Conservation (phyloP, 2,113 vertebrate genomes). For the Syngnathoides biaculeatus region DNA sequence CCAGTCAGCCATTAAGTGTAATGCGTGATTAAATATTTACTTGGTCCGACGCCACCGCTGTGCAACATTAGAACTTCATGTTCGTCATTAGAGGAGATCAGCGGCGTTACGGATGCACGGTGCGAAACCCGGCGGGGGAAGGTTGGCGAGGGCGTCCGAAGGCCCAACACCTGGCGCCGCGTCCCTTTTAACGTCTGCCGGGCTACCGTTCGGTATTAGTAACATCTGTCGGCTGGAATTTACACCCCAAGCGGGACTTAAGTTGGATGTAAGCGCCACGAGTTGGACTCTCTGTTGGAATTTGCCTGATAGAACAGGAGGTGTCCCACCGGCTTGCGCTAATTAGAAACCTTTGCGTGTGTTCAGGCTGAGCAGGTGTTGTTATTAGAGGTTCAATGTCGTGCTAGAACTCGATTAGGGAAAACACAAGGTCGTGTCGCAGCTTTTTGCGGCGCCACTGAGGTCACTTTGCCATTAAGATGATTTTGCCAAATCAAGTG, state of each 20-base stretch:
- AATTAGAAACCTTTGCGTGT: not conserved
- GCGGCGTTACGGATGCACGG: constrained; percentile 34
- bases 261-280: not conserved
- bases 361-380: not conserved
- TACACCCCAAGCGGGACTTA: not conserved
- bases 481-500: too few species aligned
- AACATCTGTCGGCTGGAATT: not conserved
- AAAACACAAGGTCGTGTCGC: not conserved
- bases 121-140: constrained; percentile 10
- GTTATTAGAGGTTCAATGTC: not conserved
- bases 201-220: not conserved
- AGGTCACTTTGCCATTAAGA: too few species aligned
- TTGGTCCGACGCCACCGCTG: constrained; percentile 46
- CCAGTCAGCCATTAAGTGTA: constrained; percentile 58
- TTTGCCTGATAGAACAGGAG: not conserved
- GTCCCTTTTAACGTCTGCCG: not conserved
- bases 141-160: constrained; percentile 1
- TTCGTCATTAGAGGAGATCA: constrained; percentile 47
- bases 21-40: constrained; percentile 68
- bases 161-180: constrained; percentile 10
- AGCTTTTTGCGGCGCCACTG: not conserved
- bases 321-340: not conserved
- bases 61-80: constrained; percentile 51
- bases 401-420: not conserved
- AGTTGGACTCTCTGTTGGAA: not conserved